Conservation (phyloP, 2,888 invertebrate genomes). For the Mythimna pallens region DNA sequence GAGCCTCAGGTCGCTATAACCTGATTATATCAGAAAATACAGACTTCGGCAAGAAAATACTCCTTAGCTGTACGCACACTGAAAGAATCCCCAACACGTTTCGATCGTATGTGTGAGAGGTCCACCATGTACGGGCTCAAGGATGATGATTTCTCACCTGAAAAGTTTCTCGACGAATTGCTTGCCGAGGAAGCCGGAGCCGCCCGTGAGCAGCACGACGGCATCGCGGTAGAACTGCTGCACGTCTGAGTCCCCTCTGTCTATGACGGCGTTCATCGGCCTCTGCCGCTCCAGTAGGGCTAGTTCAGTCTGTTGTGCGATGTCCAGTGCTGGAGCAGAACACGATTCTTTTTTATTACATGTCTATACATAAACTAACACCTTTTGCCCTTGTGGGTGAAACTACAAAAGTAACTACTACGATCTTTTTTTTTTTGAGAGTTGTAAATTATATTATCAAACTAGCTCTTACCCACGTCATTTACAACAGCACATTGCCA, state of each 20-base stretch:
- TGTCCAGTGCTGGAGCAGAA: constrained; percentile 41
- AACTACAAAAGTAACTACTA: no score
- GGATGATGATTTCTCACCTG: constrained; percentile 50
- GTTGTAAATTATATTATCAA: no score
- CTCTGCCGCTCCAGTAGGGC: constrained; percentile 21
- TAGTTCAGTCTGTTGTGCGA: constrained; percentile 26
- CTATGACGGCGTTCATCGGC: constrained; percentile 52
- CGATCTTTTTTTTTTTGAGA: no score
- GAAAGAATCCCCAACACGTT: not conserved
- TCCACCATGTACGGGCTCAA: not conserved
- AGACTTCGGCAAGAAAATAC: not conserved
- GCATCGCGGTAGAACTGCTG: constrained; percentile 67
- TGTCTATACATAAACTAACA: not conserved
- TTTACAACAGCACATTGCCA: not conserved
- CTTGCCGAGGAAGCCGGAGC: constrained; percentile 97
- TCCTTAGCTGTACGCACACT: not conserved
- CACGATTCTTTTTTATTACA: not conserved
- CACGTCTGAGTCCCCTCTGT: constrained; percentile 59
- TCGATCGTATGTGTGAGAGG: not conserved
- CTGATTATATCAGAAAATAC: no score
- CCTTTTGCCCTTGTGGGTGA: no score
- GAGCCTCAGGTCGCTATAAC: no score
- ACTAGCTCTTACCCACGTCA: no score
- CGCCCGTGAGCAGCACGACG: constrained; percentile 94
- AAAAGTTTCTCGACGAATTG: constrained; percentile 96